These are phyloP conservation scores for Nibea albiflora DNA, from an alignment of 2,113 vertebrate genomes.

Conservation along the genomic window DNA sequence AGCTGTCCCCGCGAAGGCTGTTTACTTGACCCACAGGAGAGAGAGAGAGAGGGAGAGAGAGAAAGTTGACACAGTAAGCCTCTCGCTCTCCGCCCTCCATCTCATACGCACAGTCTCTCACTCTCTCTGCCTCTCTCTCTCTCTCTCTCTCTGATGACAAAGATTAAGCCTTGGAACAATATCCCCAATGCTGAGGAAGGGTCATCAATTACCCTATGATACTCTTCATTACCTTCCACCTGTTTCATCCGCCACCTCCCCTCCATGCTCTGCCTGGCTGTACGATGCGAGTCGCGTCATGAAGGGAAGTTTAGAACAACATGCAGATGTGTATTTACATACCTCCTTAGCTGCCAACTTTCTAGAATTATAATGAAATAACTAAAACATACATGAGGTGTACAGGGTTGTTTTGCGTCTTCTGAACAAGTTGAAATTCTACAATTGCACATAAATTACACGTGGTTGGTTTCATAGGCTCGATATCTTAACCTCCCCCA, in stretches of 20 bases:
- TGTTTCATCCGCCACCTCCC: conserved; percentile 73
- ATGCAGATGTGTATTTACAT: conserved; percentile 26
- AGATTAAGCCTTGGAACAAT: conserved; percentile 78
- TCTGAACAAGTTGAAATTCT: neutral
- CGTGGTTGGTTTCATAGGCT: neutral
- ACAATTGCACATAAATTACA: neutral
- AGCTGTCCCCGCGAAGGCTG: conserved; percentile 83
- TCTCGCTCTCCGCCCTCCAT: conserved; percentile 57
- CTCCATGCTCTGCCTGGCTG: conserved; percentile 25
- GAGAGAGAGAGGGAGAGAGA: conserved; percentile 74
- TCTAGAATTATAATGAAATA: neutral
- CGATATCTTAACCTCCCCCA: neutral
- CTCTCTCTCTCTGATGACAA: conserved; percentile 71
- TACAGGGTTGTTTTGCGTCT: neutral
- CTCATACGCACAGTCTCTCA: conserved; percentile 42
- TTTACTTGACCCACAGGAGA: conserved; percentile 86
- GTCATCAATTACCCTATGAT: conserved; percentile 79
- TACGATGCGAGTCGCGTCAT: conserved; percentile 11
- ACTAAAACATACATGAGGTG: neutral
- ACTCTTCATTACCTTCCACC: conserved; percentile 81
- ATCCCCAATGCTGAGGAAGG: conserved; percentile 74
- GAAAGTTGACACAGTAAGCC: conserved; percentile 78
- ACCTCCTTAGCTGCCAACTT: neutral
- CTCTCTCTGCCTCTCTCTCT: neutral
- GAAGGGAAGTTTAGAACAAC: conserved; percentile 42